Evolutionary conservation across 92 coral and sea anemone species (phyloP), one percentile per base, ranked within the genome.

Genomic region (Porites cylindrica): DNA sequence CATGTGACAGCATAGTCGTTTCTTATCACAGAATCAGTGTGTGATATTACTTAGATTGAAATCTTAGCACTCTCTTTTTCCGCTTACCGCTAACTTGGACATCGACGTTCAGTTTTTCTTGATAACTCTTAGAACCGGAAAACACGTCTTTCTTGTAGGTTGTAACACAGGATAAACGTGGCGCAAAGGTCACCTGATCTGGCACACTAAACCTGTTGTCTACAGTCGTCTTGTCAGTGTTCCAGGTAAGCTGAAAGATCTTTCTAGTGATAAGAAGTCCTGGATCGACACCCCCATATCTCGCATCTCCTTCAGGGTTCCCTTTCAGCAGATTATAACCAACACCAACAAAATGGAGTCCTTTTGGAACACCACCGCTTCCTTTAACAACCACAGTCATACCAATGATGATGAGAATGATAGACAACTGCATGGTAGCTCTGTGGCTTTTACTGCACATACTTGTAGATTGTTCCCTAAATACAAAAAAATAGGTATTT

Each of bases 211-310:
- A 65, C 12, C 43, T 16, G 5, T 52, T 50, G 43, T 38, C 83
- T 3, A 61, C 23, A 9, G 78, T 54, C 23, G 23, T 32, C 54
- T 78, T 70, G 87, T 71, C 74, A 7, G 53, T 74, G 6, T 87
- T 71, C 63, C 63, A 87, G 8, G 91, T 50, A 11, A 87, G 91
- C 51, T 82, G 56, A 32, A 91, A 88, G 1, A 91, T 68, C 51
- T 88, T 91, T 32, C 88, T 75, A 12, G 93, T 88, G 53, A 78
- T 65, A 20, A 91, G 82, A 18, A 91, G 85, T 4, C 93, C 93
- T 6, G 93, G 91, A 24, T 91, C 93, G 18, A 91, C 56, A 66
- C 93, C 93, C n/a, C 93, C 93, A 59, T 87, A 76, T 60, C 86
- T 66, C 58, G 77, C n/a, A 72, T 87, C 85, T 14, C 91, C 93